Evolutionary conservation across 2,888 invertebrate genomes (phyloP).

Genomic region (Balanococcus diminutus): DNA sequence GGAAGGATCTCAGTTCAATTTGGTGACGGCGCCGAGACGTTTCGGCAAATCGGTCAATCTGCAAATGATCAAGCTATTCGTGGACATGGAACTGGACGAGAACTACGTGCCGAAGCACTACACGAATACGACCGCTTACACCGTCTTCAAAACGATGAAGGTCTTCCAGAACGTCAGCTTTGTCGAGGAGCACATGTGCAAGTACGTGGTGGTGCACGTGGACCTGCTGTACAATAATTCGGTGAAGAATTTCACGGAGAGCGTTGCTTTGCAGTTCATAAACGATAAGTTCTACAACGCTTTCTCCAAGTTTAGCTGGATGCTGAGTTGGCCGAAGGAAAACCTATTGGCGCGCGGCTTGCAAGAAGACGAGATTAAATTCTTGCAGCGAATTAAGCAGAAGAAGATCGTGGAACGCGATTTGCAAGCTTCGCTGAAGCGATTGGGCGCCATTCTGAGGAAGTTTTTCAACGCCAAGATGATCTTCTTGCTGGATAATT

Average conservation of each 20-base stretch:
- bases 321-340: neutral
- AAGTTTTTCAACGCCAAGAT: neutral
- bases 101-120: neutral
- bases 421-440: neutral
- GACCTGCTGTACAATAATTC: neutral
- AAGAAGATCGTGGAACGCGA: neutral
- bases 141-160: neutral
- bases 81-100: neutral
- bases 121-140: neutral
- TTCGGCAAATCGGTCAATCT: constrained; percentile 9
- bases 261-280: neutral
- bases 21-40: constrained; percentile 9
- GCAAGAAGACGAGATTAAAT: neutral
- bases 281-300: neutral
- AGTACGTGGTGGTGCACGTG: neutral
- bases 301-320: neutral
- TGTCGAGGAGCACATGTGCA: constrained; percentile 11
- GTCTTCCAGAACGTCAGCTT: neutral
- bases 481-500: neutral
- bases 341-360: neutral
- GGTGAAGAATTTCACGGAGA: neutral
- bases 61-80: neutral
- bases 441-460: neutral
- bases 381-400: neutral
- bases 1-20: neutral